Percentiles rank a stretch among this genome's conserved stretches.
Evolutionary conservation across 2,113 vertebrate species (phyloP).

Genomic region (Cochlearius cochlearius): DNA sequence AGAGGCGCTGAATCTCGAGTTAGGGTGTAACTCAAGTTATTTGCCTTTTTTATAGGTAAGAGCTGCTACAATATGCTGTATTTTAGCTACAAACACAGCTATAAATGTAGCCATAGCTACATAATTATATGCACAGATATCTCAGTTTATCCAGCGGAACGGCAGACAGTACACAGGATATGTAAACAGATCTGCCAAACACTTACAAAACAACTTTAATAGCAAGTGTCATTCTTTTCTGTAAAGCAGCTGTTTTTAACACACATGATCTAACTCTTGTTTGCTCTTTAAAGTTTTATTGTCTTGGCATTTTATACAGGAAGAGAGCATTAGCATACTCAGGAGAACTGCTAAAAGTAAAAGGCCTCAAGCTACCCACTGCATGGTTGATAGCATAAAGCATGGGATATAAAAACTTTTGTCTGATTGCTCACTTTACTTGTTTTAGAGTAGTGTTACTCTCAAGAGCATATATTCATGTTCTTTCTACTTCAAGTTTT

Average conservation of each 20-base stretch:
- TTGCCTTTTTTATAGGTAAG: not conserved
- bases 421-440: constrained; percentile 82
- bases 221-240: constrained; percentile 63
- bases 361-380: constrained; percentile 80
- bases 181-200: constrained; percentile 31
- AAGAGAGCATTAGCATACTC: constrained; percentile 76
- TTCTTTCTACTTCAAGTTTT: constrained; percentile 85
- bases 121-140: constrained; percentile 31
- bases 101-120: not conserved
- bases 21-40: not conserved
- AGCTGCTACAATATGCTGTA: not conserved
- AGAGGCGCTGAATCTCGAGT: not conserved
- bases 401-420: constrained; percentile 76
- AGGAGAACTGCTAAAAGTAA: constrained; percentile 76
- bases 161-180: not conserved
- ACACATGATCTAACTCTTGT: constrained; percentile 75
- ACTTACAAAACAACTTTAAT: constrained; percentile 49
- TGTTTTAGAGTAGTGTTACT: constrained; percentile 73
- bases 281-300: constrained; percentile 80
- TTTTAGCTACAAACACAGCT: not conserved
- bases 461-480: constrained; percentile 82
- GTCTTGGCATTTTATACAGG: constrained; percentile 76
- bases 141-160: constrained; percentile 29
- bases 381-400: constrained; percentile 84
- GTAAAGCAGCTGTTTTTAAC: constrained; percentile 66